These are phyloP conservation scores for Archilochus colubris DNA, from an alignment of 2,113 vertebrate genomes.

Conservation along the genomic window DNA sequence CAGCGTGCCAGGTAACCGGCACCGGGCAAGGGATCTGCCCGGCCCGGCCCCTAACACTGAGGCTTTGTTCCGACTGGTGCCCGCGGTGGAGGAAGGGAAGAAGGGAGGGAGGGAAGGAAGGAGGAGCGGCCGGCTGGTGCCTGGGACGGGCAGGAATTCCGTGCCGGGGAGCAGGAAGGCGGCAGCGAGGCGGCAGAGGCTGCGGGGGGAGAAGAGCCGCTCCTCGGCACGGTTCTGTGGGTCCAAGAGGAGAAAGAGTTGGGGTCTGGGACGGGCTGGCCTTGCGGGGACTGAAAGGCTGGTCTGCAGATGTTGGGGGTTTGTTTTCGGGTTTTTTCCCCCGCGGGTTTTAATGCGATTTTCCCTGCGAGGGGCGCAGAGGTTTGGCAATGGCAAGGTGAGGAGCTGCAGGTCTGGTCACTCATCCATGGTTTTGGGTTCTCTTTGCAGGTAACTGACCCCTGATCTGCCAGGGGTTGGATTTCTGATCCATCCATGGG, in stretches of 20 bases:
- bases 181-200: no score
- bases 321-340: no score
- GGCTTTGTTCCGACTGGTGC: neutral
- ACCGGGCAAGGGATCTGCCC: neutral
- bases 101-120: neutral
- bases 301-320: no score
- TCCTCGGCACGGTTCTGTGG: no score
- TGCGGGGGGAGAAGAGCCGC: no score
- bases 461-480: neutral
- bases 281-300: no score
- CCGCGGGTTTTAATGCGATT: no score
- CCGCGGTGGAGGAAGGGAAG: neutral
- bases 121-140: neutral
- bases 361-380: neutral
- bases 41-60: neutral
- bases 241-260: no score
- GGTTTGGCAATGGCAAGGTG: neutral
- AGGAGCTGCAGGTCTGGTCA: neutral
- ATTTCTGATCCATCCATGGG: neutral
- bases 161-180: no score
- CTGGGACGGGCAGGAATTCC: neutral
- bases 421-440: neutral
- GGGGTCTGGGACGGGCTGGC: neutral
- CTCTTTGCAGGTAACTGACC: conserved; percentile 5
- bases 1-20: neutral